These are phyloP conservation scores for Triplophysa dalaica DNA, from an alignment of 2,113 vertebrate species.

Conservation along the genomic window DNA sequence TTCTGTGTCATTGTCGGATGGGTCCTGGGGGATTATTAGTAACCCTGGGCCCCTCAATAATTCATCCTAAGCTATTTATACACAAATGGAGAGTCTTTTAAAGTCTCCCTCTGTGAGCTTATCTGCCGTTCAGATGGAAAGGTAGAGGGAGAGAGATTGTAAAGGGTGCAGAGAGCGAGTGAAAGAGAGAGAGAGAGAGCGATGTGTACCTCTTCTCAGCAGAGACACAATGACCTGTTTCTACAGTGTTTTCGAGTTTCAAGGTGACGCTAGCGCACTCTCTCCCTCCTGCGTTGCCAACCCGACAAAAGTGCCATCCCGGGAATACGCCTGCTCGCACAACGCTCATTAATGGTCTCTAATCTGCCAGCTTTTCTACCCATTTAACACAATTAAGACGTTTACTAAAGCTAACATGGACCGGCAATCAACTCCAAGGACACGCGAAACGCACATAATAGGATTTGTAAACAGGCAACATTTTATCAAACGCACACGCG, in stretches of 20 bases:
- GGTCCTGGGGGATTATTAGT: slow-evolving; percentile 80
- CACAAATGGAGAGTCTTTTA: slow-evolving; percentile 79
- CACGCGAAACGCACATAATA: slow-evolving; percentile 69
- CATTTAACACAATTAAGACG: slow-evolving; percentile 80
- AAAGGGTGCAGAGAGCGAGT: neutral
- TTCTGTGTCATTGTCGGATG: slow-evolving; percentile 79
- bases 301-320: slow-evolving; percentile 73
- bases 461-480: slow-evolving; percentile 63
- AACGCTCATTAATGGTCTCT: slow-evolving; percentile 76
- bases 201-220: slow-evolving; percentile 61
- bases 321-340: slow-evolving; percentile 70
- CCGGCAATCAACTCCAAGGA: slow-evolving; percentile 71
- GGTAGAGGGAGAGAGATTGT: slow-evolving; percentile 31
- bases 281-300: slow-evolving; percentile 63
- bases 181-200: slow-evolving; percentile 25
- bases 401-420: slow-evolving; percentile 76
- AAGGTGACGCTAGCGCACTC: slow-evolving; percentile 70
- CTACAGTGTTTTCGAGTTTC: slow-evolving; percentile 69
- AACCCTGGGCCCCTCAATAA: slow-evolving; percentile 79
- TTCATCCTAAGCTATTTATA: slow-evolving; percentile 83
- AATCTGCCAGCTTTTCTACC: slow-evolving; percentile 72
- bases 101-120: slow-evolving; percentile 77
- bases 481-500: slow-evolving; percentile 37
- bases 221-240: slow-evolving; percentile 69
- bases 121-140: slow-evolving; percentile 71